phyloP scores from a whole-genome alignment of 1,140 invertebrate species.

The Diabrotica undecimpunctata region DNA sequence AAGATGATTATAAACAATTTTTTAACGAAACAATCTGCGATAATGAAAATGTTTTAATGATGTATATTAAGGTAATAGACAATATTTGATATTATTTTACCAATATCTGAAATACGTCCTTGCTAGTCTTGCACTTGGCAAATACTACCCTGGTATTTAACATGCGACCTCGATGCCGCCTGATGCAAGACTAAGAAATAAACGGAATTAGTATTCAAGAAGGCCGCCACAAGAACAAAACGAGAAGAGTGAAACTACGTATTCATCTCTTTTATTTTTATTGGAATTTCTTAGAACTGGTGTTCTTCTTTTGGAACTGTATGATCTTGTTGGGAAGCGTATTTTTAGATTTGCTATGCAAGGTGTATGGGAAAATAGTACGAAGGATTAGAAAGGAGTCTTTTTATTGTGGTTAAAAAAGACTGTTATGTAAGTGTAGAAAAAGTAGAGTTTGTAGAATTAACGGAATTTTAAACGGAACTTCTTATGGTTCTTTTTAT shows the following conservation, averaged over 20 bases:
- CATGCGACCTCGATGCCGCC: not conserved
- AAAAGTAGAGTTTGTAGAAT: no score
- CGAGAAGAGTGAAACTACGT: slow-evolving; percentile 1
- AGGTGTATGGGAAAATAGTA: not conserved
- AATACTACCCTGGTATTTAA: not conserved
- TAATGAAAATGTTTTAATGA: no score
- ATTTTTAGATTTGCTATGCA: not conserved
- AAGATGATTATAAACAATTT: no score
- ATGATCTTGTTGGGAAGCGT: not conserved
- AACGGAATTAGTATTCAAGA: slow-evolving; percentile 1
- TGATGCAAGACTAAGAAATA: not conserved
- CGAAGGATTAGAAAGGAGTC: not conserved
- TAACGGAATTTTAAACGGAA: no score
- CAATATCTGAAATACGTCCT: no score
- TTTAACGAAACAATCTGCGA: no score
- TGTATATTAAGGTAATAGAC: no score
- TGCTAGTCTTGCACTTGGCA: not conserved
- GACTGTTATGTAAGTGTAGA: no score
- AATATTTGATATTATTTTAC: no score
- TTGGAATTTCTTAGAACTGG: slow-evolving; percentile 2
- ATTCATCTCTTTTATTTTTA: not conserved
- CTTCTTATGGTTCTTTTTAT: no score
- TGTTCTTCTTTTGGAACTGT: not conserved
- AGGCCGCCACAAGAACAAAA: slow-evolving; percentile 1
- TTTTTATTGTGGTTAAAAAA: not conserved